Percentiles rank a stretch among this genome's conserved stretches.
Evolutionary conservation across 1,140 invertebrate species (phyloP).

Genomic region (Drosophila seguyi): DNA sequence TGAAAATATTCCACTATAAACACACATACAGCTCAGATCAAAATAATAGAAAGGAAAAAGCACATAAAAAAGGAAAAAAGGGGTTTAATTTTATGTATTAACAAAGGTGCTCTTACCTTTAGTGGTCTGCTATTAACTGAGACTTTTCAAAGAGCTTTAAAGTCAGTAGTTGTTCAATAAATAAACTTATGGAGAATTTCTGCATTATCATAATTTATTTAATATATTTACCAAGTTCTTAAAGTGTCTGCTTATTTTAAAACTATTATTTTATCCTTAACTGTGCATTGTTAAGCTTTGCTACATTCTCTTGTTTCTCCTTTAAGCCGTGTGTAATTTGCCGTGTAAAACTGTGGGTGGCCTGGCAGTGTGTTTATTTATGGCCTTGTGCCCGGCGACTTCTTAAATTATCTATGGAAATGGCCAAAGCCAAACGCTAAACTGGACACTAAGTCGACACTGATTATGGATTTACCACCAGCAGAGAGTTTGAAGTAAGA

Average conservation of each 20-base stretch:
- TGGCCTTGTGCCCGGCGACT: constrained; percentile 41
- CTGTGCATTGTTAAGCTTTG: background rate
- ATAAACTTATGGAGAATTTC: background rate
- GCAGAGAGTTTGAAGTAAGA: constrained; percentile 5
- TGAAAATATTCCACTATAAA: constrained; percentile 82
- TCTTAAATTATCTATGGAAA: constrained; percentile 54
- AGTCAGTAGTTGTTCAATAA: no score
- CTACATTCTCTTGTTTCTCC: constrained; percentile 16
- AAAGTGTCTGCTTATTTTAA: no score
- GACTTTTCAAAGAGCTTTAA: background rate
- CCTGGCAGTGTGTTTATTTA: constrained; percentile 64
- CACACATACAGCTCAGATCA: constrained; percentile 45
- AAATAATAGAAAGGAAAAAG: background rate
- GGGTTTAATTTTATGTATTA: background rate
- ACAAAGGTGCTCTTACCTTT: background rate
- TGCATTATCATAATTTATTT: no score
- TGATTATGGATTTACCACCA: constrained; percentile 45
- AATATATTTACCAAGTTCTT: background rate
- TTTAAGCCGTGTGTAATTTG: constrained; percentile 73
- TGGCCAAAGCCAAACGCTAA: constrained; percentile 38
- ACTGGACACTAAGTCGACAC: constrained; percentile 47
- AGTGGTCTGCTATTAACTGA: background rate
- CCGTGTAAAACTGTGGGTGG: constrained; percentile 60
- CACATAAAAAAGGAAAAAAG: no score
- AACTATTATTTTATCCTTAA: background rate